Evolutionary conservation across 2,113 vertebrate genomes (phyloP), one percentile per base, ranked within the genome.

Genomic region (Crotalus horridus): DNA sequence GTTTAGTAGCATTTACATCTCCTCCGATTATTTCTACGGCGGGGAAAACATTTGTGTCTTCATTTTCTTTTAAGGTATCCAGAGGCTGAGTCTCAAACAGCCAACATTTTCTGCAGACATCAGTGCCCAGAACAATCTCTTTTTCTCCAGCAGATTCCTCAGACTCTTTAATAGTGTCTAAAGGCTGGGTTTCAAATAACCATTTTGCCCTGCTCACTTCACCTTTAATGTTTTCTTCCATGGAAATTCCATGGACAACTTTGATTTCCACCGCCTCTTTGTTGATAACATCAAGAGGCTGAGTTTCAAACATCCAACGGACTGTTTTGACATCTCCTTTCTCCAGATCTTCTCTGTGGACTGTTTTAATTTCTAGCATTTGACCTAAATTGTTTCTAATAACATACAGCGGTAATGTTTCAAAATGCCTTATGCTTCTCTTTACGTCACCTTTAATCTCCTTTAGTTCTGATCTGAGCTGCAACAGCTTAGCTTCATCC

Each of bases 81-180:
- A 99, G 97, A 91, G 98, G 98, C 92, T 98, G 98, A 0, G 98
- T 99, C 96, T 99, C 99, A 97, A 99, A 99, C 93, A 98, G 97
- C 98, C 98, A 98, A 95, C 98, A 98, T 94, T 99, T 99, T 95
- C 97, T 98, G 69, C 97, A 98, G 15, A 99, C 98, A 96, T 99
- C 98, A 7, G 98, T 95, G 54, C 98, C 98, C 56, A 97, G 81
- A 24, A 98, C 97, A 89, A 97, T 97, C 95, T 98, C 98, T 46
- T 97, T 99, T 95, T 98, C 96, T 23, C 55, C 54, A 55, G 95
- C 95, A 85, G 95, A 96, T 39, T 95, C 94, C 91, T 98, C 97
- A 96, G 97, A 97, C 43, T 96, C 95, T 95, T 98, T 99, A 89
- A 98, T 97, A 86, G 97, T 98, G 94, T 98, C 98, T 48, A 98